A percentile compares a stretch with the other conserved stretches of the same genome.
Evolutionary conservation across 1,140 invertebrate species (phyloP).

Genomic region (Lysiphlebus fabarum): DNA sequence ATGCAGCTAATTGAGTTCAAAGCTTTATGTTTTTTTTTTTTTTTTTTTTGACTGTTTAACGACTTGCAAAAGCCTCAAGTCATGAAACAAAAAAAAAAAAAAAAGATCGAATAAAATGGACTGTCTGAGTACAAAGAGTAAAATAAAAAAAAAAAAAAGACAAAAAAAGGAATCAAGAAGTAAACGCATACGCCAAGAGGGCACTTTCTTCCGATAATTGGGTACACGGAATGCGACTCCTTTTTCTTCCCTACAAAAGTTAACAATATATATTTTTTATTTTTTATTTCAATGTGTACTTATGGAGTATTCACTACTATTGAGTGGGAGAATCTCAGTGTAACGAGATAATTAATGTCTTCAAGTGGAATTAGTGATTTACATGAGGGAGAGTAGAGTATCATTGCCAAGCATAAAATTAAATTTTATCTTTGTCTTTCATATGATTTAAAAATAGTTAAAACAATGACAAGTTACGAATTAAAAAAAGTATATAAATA

Average conservation of each 20-base stretch:
- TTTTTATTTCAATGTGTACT: constrained; percentile 2
- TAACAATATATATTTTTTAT: constrained; percentile 20
- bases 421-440: constrained; percentile 33
- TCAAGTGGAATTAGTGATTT: constrained; percentile 47
- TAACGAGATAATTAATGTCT: constrained; percentile 52
- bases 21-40: constrained; percentile 1
- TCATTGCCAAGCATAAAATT: constrained; percentile 9
- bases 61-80: too few species aligned
- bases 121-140: neutral
- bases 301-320: constrained; percentile 11
- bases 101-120: constrained; percentile 2
- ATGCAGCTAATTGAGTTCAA: constrained; percentile 11
- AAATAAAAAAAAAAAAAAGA: constrained; percentile 5
- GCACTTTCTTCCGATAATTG: constrained; percentile 44
- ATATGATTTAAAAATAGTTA: constrained; percentile 10
- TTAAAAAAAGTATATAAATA: too few species aligned
- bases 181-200: constrained; percentile 21
- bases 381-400: constrained; percentile 35
- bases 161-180: neutral
- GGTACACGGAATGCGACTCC: constrained; percentile 45
- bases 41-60: too few species aligned
- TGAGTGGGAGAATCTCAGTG: constrained; percentile 26
- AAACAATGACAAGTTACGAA: too few species aligned
- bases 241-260: constrained; percentile 33
- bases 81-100: neutral